Conservation (phyloP, 2,113 vertebrate species). For the Pterocles gutturalis region DNA sequence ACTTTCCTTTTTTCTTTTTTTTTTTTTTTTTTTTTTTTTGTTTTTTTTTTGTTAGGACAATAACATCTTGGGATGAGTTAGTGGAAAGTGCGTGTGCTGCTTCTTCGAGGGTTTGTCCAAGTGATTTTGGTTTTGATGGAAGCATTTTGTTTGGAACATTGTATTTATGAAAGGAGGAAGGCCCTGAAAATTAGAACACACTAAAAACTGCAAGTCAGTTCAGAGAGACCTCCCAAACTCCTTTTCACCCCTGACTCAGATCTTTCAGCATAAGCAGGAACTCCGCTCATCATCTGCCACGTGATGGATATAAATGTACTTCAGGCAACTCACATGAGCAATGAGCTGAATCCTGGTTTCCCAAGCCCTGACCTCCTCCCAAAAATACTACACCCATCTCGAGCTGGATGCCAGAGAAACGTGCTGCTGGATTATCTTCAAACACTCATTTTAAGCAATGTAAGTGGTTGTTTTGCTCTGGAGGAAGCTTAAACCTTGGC, state of each 20-base stretch:
- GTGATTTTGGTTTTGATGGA: conserved; percentile 25
- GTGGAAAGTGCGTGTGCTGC: not conserved
- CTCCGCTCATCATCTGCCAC: rapidly evolving
- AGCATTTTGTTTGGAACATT: not conserved
- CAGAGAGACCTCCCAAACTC: not conserved
- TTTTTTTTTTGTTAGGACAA: no score
- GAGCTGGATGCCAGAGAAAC: not conserved
- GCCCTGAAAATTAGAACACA: not conserved
- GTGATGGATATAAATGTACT: rapidly evolving
- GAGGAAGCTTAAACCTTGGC: not conserved
- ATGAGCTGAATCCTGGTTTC: not conserved
- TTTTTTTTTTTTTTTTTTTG: not conserved
- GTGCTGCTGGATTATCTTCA: not conserved
- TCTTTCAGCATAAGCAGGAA: not conserved
- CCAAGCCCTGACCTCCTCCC: not conserved
- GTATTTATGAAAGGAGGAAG: not conserved
- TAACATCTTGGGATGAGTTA: not conserved
- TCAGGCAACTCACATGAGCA: not conserved
- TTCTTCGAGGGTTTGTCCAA: not conserved
- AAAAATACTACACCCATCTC: not conserved
- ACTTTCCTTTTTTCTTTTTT: conserved; percentile 2
- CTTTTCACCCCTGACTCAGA: not conserved
- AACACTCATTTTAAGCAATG: not conserved
- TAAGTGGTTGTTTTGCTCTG: not conserved
- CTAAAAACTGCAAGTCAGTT: not conserved